Evolutionary conservation across 2,888 invertebrate species (phyloP), one percentile per base, ranked within the genome.

Genomic region (Microctonus aethiopoides): DNA sequence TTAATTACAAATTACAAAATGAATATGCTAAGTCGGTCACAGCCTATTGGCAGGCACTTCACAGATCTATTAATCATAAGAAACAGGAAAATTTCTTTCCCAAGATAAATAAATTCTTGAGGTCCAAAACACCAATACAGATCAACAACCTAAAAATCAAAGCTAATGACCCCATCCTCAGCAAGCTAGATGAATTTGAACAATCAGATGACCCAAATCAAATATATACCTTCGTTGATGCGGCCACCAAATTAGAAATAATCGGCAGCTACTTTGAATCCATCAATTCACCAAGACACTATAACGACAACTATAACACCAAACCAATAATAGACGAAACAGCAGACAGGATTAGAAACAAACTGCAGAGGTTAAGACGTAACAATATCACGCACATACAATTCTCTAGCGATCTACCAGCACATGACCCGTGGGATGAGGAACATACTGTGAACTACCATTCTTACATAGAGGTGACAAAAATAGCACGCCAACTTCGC

Each of bases 11-110:
- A 16, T 11, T 72, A 22, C 32, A 63, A 0, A 57, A 46, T 13
- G 61, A 71, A 60, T 71, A 64, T n/a, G 16, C n/a, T 20, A 68
- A 65, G 32, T 41, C 51, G 4, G 59, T 57, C 1, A 67, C 62
- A 10, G 57, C 56, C 5, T 71, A 71, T 16, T 71, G 67, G 69
- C 7, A 26, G 32, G 62, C 62, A 0, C 52, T 9, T 5, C 41
- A 9, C 0, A 51, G 61, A 26, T 51, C 32, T 16, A 72, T 69
- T 0, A 26, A 61, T 7, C 57, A 51, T n/a, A 61, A n/a, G 32
- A 67, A 66, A 6, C 29, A 62, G 2, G 11, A 65, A 4, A 29
- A 65, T 22, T 66, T 70, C 26, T 70, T 70, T 20, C 61, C 70
- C 0, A 41, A 26, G n/a, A 67, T 69, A 1, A 67, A 71, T n/a